These are phyloP conservation scores for Mimumesa dahlbomi DNA, from an alignment of 2,888 invertebrate genomes.

Conservation along the genomic window DNA sequence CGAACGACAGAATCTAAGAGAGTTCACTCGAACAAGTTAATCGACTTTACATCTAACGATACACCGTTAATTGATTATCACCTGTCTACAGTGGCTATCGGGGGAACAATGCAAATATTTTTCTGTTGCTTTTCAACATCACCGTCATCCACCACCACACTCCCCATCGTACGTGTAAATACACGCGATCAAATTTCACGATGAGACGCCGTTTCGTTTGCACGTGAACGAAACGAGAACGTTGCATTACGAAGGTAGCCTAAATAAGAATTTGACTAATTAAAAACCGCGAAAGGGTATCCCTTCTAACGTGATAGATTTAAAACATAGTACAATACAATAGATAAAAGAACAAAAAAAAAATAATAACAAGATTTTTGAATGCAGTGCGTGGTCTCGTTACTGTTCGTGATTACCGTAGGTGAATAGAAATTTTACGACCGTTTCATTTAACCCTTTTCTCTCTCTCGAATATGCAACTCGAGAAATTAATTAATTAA, in stretches of 20 bases:
- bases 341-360: constrained; percentile 40
- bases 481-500: constrained; percentile 20
- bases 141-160: constrained; percentile 2
- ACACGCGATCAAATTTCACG: not conserved
- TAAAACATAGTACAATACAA: constrained; percentile 55
- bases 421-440: constrained; percentile 45
- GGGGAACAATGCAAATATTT: constrained; percentile 7
- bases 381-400: constrained; percentile 57
- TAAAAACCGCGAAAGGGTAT: constrained; percentile 24
- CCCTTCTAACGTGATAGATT: constrained; percentile 45
- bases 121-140: constrained; percentile 12
- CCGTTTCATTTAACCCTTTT: constrained; percentile 41
- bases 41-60: not conserved
- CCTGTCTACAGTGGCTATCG: too few relatives aligned
- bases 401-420: constrained; percentile 51
- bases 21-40: too few relatives aligned
- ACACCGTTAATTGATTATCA: too few relatives aligned
- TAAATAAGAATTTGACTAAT: constrained; percentile 44
- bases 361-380: too few relatives aligned
- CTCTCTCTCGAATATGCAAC: constrained; percentile 15
- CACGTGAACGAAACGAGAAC: constrained; percentile 10
- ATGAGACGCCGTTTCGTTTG: not conserved
- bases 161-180: constrained; percentile 31
- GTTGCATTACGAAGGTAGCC: constrained; percentile 45
- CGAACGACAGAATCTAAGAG: too few relatives aligned